A percentile compares a stretch with the other conserved stretches of the same genome.
Conservation (phyloP, 2,797 vertebrate species). For the Centroberyx gerrardi region DNA sequence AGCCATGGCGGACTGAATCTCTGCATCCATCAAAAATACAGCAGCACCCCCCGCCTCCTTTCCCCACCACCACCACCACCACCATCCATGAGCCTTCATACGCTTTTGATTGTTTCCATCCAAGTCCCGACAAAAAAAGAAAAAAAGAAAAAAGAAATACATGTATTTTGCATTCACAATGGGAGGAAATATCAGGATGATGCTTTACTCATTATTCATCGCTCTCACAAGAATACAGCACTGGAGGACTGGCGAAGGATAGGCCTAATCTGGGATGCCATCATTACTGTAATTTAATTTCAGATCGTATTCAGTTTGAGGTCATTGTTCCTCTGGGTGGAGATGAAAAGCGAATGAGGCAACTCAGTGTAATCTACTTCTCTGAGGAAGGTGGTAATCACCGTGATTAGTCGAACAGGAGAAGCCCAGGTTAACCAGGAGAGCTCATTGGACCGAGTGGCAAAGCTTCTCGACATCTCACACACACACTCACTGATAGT, state of each 20-base stretch:
- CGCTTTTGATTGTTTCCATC: conserved; percentile 51
- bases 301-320: conserved; percentile 30
- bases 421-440: conserved; percentile 29
- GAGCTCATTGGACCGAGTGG: conserved; percentile 13
- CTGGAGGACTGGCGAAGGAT: not conserved
- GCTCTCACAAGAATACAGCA: conserved; percentile 8
- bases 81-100: conserved; percentile 13
- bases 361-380: conserved; percentile 58
- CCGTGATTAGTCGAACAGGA: conserved; percentile 44
- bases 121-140: not conserved
- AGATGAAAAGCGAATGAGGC: conserved; percentile 66
- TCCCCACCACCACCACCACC: conserved; percentile 11
- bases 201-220: conserved; percentile 24
- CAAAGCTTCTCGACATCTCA: conserved; percentile 18
- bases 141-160: not conserved
- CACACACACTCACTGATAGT: not conserved
- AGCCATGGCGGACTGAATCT: conserved; percentile 54
- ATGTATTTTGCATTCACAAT: conserved; percentile 3
- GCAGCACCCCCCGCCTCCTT: not conserved
- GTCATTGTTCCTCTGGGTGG: conserved; percentile 47
- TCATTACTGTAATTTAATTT: conserved; percentile 42
- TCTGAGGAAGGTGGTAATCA: conserved; percentile 33
- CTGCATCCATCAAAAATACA: conserved; percentile 57
- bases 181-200: not conserved
- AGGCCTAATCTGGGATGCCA: conserved; percentile 24